Evolutionary conservation across 2,888 invertebrate species (phyloP).

Genomic region (Tetragnatha montana): DNA sequence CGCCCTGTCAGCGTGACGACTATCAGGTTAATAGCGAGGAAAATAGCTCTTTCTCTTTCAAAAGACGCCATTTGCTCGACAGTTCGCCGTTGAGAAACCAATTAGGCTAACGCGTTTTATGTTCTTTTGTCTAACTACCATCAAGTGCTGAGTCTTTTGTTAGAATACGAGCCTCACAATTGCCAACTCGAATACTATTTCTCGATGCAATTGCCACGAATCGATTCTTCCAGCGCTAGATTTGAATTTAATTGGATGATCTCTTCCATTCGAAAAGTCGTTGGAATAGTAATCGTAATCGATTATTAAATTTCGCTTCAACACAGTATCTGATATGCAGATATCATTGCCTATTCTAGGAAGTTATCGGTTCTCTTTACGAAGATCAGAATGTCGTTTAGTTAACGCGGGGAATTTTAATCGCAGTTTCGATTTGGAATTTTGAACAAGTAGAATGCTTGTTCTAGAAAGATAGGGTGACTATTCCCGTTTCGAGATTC

Average conservation of each 20-base stretch:
- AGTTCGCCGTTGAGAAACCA: conserved; percentile 1
- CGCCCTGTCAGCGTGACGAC: not conserved
- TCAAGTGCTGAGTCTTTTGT: not conserved
- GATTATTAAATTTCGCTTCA: not conserved
- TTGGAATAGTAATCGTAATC: not conserved
- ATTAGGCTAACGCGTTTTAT: conserved; percentile 16
- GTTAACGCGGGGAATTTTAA: not conserved
- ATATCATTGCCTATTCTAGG: not conserved
- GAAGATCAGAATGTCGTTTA: not conserved
- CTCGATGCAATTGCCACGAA: conserved; percentile 8
- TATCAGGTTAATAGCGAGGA: not conserved
- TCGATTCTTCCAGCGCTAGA: conserved; percentile 31
- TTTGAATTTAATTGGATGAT: conserved; percentile 46
- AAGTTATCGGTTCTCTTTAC: not conserved
- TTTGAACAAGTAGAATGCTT: not conserved
- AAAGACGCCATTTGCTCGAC: conserved; percentile 6
- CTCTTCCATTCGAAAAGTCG: conserved; percentile 18
- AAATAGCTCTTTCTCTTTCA: not conserved
- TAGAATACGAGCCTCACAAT: not conserved
- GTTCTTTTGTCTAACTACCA: not conserved
- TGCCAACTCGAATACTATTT: not conserved
- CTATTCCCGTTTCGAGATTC: not conserved
- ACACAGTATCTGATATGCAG: not conserved
- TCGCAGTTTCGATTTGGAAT: not conserved
- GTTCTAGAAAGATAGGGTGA: not conserved